Percentiles rank a stretch among this genome's conserved stretches.
phyloP scores from a whole-genome alignment of 2,797 vertebrate genomes.

The Sebastes kiyomatsui region DNA sequence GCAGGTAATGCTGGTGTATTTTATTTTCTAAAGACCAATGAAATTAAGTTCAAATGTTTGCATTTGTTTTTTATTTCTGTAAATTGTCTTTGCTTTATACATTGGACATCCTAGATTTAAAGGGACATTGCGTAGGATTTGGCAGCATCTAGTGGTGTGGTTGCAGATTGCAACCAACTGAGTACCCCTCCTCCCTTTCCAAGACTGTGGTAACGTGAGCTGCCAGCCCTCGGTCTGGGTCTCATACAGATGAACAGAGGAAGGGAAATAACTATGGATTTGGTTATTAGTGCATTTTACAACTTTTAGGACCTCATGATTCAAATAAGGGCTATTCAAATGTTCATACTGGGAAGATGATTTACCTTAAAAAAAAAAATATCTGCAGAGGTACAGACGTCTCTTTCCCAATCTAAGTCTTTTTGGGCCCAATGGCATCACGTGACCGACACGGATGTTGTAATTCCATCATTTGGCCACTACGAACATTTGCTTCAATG shows the following conservation, averaged over 20 bases:
- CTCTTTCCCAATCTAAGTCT: no score
- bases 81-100: not conserved
- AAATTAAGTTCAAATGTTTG: not conserved
- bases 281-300: not conserved
- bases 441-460: not conserved
- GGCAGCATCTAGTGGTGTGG: no score
- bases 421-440: no score
- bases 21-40: not conserved
- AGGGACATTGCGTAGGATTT: no score
- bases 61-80: not conserved
- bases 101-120: not conserved
- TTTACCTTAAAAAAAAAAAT: no score
- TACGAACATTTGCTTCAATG: not conserved
- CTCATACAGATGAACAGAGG: not conserved
- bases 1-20: conserved; percentile 9
- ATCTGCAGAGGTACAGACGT: no score
- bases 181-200: not conserved
- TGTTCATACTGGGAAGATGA: no score
- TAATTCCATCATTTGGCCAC: not conserved
- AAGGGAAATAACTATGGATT: not conserved
- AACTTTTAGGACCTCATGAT: not conserved
- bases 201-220: not conserved
- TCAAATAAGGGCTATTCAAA: no score
- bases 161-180: not conserved
- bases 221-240: not conserved